Evolutionary conservation across 2,113 vertebrate genomes (phyloP).

Genomic region (Saimiri boliviensis): DNA sequence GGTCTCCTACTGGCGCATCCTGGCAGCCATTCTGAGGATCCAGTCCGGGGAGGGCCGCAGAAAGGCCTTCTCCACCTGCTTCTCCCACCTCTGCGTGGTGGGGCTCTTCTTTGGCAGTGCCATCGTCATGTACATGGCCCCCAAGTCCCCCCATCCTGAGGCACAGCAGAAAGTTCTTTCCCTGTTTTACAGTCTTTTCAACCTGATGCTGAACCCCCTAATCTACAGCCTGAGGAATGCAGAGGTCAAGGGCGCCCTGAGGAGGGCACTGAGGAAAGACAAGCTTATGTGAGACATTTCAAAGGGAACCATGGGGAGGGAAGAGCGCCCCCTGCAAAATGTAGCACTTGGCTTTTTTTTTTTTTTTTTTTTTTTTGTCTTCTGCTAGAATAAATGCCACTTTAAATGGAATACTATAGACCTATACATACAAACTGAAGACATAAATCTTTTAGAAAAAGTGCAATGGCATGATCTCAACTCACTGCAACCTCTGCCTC

Average conservation of each 20-base stretch:
- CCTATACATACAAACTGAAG: not conserved
- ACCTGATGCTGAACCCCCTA: slow-evolving; percentile 59
- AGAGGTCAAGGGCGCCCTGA: slow-evolving; percentile 42
- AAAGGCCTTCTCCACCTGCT: slow-evolving; percentile 76
- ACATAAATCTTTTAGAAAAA: not conserved
- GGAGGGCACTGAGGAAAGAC: not conserved
- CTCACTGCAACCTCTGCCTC: too few relatives aligned
- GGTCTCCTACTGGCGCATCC: slow-evolving; percentile 22
- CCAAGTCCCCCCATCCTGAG: not conserved
- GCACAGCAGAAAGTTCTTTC: slow-evolving; percentile 50
- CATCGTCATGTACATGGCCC: slow-evolving; percentile 33
- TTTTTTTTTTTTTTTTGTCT: too few relatives aligned
- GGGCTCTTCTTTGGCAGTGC: slow-evolving; percentile 62
- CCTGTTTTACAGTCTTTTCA: slow-evolving; percentile 64
- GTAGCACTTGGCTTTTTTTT: not conserved
- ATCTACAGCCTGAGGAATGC: slow-evolving; percentile 49
- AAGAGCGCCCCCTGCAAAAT: not conserved
- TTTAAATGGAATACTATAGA: not conserved
- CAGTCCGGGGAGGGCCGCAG: slow-evolving; percentile 10
- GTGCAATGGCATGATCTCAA: too few relatives aligned
- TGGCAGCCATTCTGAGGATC: slow-evolving; percentile 14
- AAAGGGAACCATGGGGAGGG: rapidly evolving
- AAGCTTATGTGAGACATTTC: not conserved
- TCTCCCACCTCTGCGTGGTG: slow-evolving; percentile 61
- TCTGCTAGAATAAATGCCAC: not conserved